These are phyloP conservation scores for Oreochromis aureus DNA, from an alignment of 2,113 vertebrate genomes.

Conservation along the genomic window DNA sequence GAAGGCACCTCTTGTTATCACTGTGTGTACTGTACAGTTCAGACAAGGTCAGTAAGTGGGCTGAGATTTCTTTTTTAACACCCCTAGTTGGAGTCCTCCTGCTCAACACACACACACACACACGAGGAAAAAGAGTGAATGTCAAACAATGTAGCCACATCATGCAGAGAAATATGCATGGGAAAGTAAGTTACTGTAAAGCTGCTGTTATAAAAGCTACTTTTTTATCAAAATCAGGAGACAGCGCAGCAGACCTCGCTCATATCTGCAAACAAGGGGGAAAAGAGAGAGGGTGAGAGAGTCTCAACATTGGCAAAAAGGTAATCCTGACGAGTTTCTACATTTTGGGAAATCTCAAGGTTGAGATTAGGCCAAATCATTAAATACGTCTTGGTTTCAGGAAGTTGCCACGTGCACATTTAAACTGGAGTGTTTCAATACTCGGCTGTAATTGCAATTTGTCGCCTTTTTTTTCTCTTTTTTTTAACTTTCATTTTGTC, in stretches of 20 bases:
- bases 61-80: conserved; percentile 43
- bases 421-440: neutral
- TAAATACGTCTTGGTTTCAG: neutral
- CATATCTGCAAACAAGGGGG: neutral
- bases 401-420: neutral
- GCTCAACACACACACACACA: neutral
- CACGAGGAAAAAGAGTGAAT: neutral
- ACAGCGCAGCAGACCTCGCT: neutral
- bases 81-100: conserved; percentile 22
- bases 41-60: conserved; percentile 53
- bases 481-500: neutral
- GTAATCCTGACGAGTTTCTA: neutral
- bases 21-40: conserved; percentile 27
- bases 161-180: neutral
- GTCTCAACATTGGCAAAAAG: neutral
- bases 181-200: neutral
- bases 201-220: neutral
- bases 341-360: neutral
- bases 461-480: neutral
- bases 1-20: conserved; percentile 20
- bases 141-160: conserved; percentile 21
- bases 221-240: neutral
- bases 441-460: neutral
- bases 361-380: neutral
- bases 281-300: neutral